Evolutionary conservation across 2,113 vertebrate genomes (phyloP), one percentile per base, ranked within the genome.

Genomic region (Leucoraja erinaceus): DNA sequence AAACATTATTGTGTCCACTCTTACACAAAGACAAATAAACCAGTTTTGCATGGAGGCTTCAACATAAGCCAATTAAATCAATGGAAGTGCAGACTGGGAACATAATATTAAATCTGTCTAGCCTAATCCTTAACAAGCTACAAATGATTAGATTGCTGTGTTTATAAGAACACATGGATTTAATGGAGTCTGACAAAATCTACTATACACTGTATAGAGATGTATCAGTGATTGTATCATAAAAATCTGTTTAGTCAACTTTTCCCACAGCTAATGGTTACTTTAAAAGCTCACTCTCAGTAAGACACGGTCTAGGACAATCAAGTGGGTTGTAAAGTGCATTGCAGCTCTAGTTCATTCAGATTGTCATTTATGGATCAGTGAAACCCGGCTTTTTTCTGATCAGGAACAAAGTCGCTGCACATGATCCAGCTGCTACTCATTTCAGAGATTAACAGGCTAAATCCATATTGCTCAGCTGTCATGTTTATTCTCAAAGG

Each of bases 61-160:
- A 91, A 70, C 72, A 9, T 33, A 72, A 74, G 20, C 66, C 9
- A 47, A 8, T 91, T 91, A 70, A 68, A 91, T 28, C 68, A 91
- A 47, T 72, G 90, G 72, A 91, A 33, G 3, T 22, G 68, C 10
- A 91, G 31, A 72, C 31, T 16, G n/a, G 66, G 38, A 70, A 74
- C 68, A 70, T 72, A 47, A 72, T 72, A 91, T 72, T 91, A 74
- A 91, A 91, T 38, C 9, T 72, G 90, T 91, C 88, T 72, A 68
- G 63, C 88, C 88, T 47, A 38, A 90, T 90, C 88, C 59, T 33
- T 90, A 90, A 90, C 56, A 90, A 88, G 84, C 84, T 88, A 8
- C 84, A 88, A 88, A 88, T 88, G 25, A 88, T 88, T 61, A 90
- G 84, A 66, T 90, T 66, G 59, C 61, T 20, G 8, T 70, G 70